Percentiles rank a stretch among this genome's conserved stretches.
Evolutionary conservation across 1,140 invertebrate genomes (phyloP).

Genomic region (Centruroides sculpturatus): DNA sequence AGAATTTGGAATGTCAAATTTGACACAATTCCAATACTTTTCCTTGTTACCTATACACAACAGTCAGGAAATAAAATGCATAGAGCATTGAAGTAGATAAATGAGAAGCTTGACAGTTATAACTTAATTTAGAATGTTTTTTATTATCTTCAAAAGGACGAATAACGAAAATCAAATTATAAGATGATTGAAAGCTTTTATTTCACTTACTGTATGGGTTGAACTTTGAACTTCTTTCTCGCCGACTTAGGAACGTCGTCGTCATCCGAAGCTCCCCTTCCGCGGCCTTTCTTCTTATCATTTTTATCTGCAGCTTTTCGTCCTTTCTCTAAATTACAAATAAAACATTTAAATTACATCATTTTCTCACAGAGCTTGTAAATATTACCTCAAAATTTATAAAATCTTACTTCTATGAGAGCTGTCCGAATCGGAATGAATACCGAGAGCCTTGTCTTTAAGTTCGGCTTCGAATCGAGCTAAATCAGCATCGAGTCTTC

Average conservation of each 20-base stretch:
- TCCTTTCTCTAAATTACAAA: constrained; percentile 7
- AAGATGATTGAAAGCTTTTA: neutral
- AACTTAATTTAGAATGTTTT: no score
- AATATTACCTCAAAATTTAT: no score
- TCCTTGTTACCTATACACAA: no score
- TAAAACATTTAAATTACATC: no score
- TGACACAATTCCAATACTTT: no score
- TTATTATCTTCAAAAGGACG: no score
- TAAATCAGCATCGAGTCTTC: constrained; percentile 85
- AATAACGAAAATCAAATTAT: no score
- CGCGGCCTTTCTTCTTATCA: constrained; percentile 40
- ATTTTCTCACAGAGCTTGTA: no score
- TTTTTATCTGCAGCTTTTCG: constrained; percentile 33
- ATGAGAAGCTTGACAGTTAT: no score
- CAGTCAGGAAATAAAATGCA: no score
- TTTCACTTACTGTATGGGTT: constrained; percentile 20
- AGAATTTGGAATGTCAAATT: no score
- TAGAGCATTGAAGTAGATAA: no score
- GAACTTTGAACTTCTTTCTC: constrained; percentile 31
- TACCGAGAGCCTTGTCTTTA: constrained; percentile 73
- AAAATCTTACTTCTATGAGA: constrained; percentile 25
- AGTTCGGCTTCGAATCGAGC: constrained; percentile 92
- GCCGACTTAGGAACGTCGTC: constrained; percentile 29
- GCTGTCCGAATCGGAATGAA: constrained; percentile 16
- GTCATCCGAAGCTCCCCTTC: constrained; percentile 27